A percentile compares a stretch with the other conserved stretches of the same genome.
phyloP scores from a whole-genome alignment of 2,888 invertebrate species.

The Troides oblongomaculatus region DNA sequence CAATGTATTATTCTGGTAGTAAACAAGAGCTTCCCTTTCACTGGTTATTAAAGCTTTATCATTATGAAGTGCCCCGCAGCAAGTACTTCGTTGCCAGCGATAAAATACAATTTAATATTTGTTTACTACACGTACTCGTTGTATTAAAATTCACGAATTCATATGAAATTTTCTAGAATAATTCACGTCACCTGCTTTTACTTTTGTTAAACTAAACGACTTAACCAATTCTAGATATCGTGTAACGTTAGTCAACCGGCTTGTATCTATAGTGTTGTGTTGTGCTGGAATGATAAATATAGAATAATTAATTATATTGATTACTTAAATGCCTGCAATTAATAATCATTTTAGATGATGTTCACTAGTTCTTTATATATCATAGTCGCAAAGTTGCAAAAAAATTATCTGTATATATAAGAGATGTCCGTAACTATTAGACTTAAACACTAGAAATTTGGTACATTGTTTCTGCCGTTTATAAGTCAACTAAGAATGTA shows the following conservation, averaged over 20 bases:
- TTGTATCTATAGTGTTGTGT: neutral
- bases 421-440: too few relatives aligned
- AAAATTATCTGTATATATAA: too few relatives aligned
- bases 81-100: neutral
- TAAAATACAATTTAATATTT: neutral
- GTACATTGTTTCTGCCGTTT: too few relatives aligned
- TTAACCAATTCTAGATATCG: neutral
- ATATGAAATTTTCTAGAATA: neutral
- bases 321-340: neutral
- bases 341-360: too few relatives aligned
- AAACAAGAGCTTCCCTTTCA: constrained; percentile 1
- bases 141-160: neutral
- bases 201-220: neutral
- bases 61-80: neutral
- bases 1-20: constrained; percentile 1
- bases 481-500: too few relatives aligned
- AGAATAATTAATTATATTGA: constrained; percentile 2
- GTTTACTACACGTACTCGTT: neutral
- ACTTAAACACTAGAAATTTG: too few relatives aligned
- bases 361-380: too few relatives aligned
- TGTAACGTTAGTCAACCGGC: neutral
- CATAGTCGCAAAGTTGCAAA: too few relatives aligned
- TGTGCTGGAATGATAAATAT: neutral
- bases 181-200: constrained; percentile 1
- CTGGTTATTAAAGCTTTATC: constrained; percentile 4